A percentile compares a stretch with the other conserved stretches of the same genome.
phyloP scores from a whole-genome alignment of 2,888 invertebrate species.

The Cryptops parisi region DNA sequence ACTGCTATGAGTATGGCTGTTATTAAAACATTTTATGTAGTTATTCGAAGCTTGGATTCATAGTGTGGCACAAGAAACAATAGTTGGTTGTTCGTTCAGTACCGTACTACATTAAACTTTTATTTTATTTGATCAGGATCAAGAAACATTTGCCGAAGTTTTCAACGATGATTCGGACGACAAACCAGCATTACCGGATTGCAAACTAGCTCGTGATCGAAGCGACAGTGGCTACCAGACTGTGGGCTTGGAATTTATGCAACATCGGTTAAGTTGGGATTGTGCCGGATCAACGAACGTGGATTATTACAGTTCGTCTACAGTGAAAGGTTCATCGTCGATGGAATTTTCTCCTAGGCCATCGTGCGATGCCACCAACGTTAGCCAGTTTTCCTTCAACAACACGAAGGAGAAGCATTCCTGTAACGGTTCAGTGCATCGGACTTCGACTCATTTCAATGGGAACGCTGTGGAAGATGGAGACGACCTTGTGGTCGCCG shows the following conservation, averaged over 20 bases:
- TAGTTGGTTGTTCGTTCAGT: no score
- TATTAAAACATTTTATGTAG: no score
- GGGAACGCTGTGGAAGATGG: no score
- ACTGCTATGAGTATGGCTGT: no score
- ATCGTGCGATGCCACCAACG: neutral
- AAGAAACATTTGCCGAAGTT: neutral
- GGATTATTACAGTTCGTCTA: neutral
- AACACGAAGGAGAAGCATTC: neutral
- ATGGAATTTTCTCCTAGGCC: neutral
- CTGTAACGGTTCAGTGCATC: no score
- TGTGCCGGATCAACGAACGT: neutral
- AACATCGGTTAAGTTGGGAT: neutral
- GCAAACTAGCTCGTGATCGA: conserved; percentile 10
- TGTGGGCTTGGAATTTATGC: conserved; percentile 9
- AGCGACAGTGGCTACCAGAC: conserved; percentile 19
- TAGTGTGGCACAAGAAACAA: no score
- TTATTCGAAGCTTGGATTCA: no score
- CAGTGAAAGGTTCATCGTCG: neutral
- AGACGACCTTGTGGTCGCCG: no score
- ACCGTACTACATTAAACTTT: no score
- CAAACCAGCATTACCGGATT: neutral
- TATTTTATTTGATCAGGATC: no score
- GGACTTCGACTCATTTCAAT: no score
- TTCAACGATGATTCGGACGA: neutral
- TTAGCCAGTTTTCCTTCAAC: neutral